Evolutionary conservation across 1,140 invertebrate genomes (phyloP), one percentile per base, ranked within the genome.

Genomic region (Eufriesea mexicana): DNA sequence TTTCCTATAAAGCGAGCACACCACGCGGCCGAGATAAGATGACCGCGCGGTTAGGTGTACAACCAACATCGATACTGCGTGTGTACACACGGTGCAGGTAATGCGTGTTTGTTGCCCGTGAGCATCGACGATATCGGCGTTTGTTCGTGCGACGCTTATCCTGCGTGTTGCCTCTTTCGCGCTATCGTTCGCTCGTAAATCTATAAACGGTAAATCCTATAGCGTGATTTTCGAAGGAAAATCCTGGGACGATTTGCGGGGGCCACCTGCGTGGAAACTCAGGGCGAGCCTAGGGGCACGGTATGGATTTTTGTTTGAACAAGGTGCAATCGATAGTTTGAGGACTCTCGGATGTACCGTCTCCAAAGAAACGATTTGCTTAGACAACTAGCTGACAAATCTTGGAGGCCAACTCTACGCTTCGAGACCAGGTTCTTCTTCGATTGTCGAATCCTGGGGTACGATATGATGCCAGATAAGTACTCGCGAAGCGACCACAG

Each of bases 1-100:
- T 92, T 93, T 91, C 85, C 90, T 92, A 90, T 91, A 89, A 80
- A 80, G 73, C 84, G 73, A 59, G 25, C 68, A 73, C 51, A 85
- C 75, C 74, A 79, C 84, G 76, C 79, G 67, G 59, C n/a, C 18
- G 61, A 89, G 87, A 89, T 89, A 89, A 89, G 84, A 61, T 80
- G 84, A 78, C 84, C 84, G 61, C 42, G 66, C 83, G 79, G 79
- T 64, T 76, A 64, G 23, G 78, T 57, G 74, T 79, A 59, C 71
- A 77, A 67, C 55, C 59, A 83, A 73, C 78, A 78, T 79, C 64
- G 89, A 84, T 83, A 85, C 61, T 67, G 64, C 16, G 20, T 62
- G 76, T 70, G 75, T 86, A 78, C 83, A 82, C 55, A 87, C 68
- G 42, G 59, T 81, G 78, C 77, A 89, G 81, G 83, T 84, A 85